Evolutionary conservation across 2,888 invertebrate genomes (phyloP).

Genomic region (Cephus spinipes): DNA sequence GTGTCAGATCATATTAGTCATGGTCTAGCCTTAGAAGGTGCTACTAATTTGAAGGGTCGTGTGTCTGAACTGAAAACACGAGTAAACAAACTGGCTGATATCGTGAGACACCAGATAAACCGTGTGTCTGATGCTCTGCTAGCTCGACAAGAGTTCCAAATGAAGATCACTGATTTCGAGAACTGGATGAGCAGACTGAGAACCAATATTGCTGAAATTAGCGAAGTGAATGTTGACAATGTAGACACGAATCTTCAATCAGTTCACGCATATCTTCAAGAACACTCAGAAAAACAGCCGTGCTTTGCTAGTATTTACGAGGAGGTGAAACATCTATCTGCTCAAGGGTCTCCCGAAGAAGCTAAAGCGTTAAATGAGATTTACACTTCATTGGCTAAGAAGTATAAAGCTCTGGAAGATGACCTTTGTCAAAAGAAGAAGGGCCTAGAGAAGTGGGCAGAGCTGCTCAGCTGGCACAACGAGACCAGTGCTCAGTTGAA

Average conservation of each 20-base stretch:
- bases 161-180: slow-evolving; percentile 81
- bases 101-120: slow-evolving; percentile 81
- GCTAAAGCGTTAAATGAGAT: slow-evolving; percentile 79
- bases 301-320: slow-evolving; percentile 82
- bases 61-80: slow-evolving; percentile 81
- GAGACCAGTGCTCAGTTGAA: slow-evolving; percentile 83
- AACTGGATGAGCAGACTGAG: slow-evolving; percentile 84
- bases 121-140: slow-evolving; percentile 85
- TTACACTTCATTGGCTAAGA: slow-evolving; percentile 80
- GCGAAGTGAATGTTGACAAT: slow-evolving; percentile 84
- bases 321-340: slow-evolving; percentile 83
- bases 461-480: slow-evolving; percentile 84
- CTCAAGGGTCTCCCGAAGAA: slow-evolving; percentile 80
- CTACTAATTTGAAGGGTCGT: slow-evolving; percentile 76
- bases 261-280: slow-evolving; percentile 84
- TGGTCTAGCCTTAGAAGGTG: slow-evolving; percentile 82
- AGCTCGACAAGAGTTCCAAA: slow-evolving; percentile 85
- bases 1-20: slow-evolving; percentile 84
- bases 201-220: slow-evolving; percentile 79
- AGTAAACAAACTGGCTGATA: slow-evolving; percentile 81
- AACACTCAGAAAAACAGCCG: slow-evolving; percentile 86
- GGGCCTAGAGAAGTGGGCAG: slow-evolving; percentile 84
- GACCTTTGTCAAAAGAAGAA: slow-evolving; percentile 80
- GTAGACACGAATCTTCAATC: slow-evolving; percentile 83
- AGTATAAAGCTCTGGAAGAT: slow-evolving; percentile 82